Base-by-base conservation (phyloP, 1,140 invertebrate species). In the Drosophila busckii region DNA sequence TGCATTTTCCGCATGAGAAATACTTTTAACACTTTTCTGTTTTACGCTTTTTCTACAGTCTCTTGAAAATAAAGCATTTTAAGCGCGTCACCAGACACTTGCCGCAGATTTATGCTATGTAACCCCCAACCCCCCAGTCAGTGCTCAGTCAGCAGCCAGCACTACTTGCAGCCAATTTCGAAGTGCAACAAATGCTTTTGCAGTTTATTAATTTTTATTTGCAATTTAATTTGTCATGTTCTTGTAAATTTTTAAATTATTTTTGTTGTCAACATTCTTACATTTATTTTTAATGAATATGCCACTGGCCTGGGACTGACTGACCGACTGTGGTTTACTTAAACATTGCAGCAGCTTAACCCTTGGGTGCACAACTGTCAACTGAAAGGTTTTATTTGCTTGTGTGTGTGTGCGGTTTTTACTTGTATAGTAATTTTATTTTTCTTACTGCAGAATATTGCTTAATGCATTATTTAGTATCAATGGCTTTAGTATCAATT, bases 61-160 rank as follows among this genome's bases (percentile, higher is more conserved):
- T 75, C 68, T 73, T 73, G 69, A 63, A 66, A 65, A 64, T 45
- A 70, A 70, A 52, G 71, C 35, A 78, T 70, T 78, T 63, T 41
- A 41, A 38, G 46, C 26, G 25, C 19, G 38, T 23, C 53, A 31
- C 38, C 34, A 34, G 16, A 35, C 49, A 55, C 29, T 22, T 29
- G 25, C 29, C 28, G 4, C 17, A 34, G 19, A 29, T 49, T 20
- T 37, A 10, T 35, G 29, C 28, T 0, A n/a, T n/a, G n/a, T n/a
- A n/a, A n/a, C n/a, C n/a, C n/a, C n/a, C n/a, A n/a, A n/a, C n/a
- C n/a, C n/a, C n/a, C n/a, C n/a, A n/a, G n/a, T n/a, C n/a, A n/a
- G n/a, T n/a, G n/a, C n/a, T n/a, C n/a, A n/a, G n/a, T n/a, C n/a
- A n/a, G n/a, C n/a, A n/a, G n/a, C n/a, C n/a, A n/a, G n/a, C n/a